Evolutionary conservation across 2,888 invertebrate species (phyloP).

Genomic region (Caenorhabditis sp.): DNA sequence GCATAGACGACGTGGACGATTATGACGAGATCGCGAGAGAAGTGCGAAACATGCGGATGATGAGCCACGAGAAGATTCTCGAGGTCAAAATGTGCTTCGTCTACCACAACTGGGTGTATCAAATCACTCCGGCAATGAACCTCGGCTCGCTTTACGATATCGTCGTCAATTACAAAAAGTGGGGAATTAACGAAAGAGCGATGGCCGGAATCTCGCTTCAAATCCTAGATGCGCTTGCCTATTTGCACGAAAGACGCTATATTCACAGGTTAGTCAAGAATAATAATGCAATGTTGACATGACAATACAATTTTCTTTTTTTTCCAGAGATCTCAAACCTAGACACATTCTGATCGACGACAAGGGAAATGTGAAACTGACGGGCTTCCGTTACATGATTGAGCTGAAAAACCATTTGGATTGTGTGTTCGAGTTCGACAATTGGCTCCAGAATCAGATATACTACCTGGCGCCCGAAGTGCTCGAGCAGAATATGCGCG

Average conservation of each 20-base stretch:
- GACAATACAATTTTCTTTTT: neutral
- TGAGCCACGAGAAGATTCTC: conserved; percentile 56
- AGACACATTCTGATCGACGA: conserved; percentile 61
- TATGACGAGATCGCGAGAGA: conserved; percentile 52
- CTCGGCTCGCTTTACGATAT: conserved; percentile 57
- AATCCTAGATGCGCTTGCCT: conserved; percentile 87
- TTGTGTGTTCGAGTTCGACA: conserved; percentile 85
- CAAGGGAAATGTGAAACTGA: conserved; percentile 52
- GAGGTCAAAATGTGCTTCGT: conserved; percentile 53
- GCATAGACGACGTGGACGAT: conserved; percentile 43
- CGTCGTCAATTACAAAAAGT: conserved; percentile 36
- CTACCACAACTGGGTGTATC: conserved; percentile 30
- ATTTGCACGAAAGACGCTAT: conserved; percentile 88
- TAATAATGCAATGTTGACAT: neutral
- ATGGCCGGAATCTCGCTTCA: conserved; percentile 88
- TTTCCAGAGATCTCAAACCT: conserved; percentile 59
- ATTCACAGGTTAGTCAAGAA: conserved; percentile 87
- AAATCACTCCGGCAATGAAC: conserved; percentile 45
- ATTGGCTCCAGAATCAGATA: conserved; percentile 85
- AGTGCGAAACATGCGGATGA: conserved; percentile 44
- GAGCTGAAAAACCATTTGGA: conserved; percentile 37
- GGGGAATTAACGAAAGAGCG: conserved; percentile 88
- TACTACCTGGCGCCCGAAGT: conserved; percentile 95
- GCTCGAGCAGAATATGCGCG: conserved; percentile 89
- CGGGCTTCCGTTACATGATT: conserved; percentile 63